phyloP scores from a whole-genome alignment of 2,888 invertebrate species.

The Syrista parreyssii region DNA sequence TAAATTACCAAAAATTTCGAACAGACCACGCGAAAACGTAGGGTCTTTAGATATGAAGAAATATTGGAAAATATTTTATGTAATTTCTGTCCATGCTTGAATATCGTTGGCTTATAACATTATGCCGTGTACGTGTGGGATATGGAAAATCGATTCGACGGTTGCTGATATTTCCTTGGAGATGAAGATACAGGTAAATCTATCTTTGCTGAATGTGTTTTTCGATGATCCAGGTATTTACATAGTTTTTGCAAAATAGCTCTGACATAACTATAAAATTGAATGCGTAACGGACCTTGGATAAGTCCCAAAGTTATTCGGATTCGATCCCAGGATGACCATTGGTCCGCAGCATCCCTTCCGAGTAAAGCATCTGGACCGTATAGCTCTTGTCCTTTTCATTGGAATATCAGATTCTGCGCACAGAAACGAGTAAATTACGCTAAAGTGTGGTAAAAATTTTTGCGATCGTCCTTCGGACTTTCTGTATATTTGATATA shows the following conservation, averaged over 20 bases:
- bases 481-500: not conserved
- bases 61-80: not conserved
- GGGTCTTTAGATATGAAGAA: not conserved
- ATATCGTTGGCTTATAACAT: conserved; percentile 10
- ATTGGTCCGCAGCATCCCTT: conserved; percentile 28
- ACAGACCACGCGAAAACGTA: not conserved
- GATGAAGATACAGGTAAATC: not conserved
- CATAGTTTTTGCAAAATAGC: not conserved
- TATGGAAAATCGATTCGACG: conserved; percentile 35
- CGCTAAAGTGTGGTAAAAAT: conserved; percentile 48
- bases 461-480: not conserved
- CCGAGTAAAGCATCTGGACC: not conserved
- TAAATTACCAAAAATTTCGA: conserved; percentile 10
- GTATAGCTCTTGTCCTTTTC: conserved; percentile 17
- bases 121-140: not conserved
- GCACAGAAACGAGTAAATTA: conserved; percentile 63
- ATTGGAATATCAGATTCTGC: conserved; percentile 51
- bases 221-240: not conserved
- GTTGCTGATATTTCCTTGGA: not conserved
- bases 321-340: conserved; percentile 37
- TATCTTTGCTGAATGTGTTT: not conserved
- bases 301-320: not conserved
- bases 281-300: not conserved
- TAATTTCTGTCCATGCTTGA: not conserved
- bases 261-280: not conserved